Evolutionary conservation across 2,888 invertebrate species (phyloP).

Genomic region (Amphipoea lucens): DNA sequence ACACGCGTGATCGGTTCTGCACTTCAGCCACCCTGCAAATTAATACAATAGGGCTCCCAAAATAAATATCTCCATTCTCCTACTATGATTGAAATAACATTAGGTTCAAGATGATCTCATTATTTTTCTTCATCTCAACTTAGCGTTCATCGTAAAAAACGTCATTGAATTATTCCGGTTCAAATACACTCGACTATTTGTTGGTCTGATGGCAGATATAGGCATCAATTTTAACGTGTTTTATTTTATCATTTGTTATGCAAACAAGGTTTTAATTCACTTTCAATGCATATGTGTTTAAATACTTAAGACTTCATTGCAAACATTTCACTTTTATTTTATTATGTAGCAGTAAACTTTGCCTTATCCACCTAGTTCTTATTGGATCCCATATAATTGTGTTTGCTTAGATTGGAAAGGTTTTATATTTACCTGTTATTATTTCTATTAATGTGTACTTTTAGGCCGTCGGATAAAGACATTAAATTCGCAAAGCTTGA

Average conservation of each 20-base stretch:
- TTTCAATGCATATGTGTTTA: not conserved
- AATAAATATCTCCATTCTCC: not conserved
- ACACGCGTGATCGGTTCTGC: not conserved
- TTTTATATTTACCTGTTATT: not conserved
- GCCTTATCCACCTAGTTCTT: not conserved
- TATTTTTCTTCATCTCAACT: not conserved
- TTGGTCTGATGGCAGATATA: not conserved
- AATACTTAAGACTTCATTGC: no score
- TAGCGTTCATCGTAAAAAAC: constrained; percentile 15
- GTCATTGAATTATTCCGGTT: constrained; percentile 25
- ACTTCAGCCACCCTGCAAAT: not conserved
- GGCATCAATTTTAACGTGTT: not conserved
- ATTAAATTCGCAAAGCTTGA: no score
- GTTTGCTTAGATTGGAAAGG: not conserved
- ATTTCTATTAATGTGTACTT: not conserved
- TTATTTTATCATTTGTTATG: not conserved
- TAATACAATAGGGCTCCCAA: not conserved
- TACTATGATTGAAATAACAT: constrained; percentile 3
- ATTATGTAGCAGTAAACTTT: not conserved
- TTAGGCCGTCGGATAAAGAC: no score
- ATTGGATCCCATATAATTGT: not conserved
- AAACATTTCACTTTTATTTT: not conserved
- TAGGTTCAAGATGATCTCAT: not conserved
- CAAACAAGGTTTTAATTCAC: not conserved
- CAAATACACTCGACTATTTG: constrained; percentile 14